These are phyloP conservation scores for Monochamus saltuarius DNA, from an alignment of 1,140 invertebrate genomes.

Conservation along the genomic window DNA sequence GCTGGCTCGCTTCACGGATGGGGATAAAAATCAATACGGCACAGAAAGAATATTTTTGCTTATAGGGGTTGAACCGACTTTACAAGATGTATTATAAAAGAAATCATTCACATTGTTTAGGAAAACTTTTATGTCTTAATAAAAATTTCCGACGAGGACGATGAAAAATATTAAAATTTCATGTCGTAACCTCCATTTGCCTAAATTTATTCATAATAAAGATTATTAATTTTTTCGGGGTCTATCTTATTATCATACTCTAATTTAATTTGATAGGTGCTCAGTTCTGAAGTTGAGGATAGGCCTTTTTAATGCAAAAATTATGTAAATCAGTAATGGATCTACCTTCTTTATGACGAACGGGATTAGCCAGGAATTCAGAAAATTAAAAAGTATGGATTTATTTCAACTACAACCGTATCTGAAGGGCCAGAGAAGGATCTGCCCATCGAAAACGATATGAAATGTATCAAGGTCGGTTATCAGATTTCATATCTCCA, in stretches of 20 bases:
- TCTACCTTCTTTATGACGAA: too few relatives aligned
- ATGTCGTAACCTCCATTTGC: too few relatives aligned
- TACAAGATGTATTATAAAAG: constrained; percentile 36
- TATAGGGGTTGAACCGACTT: constrained; percentile 42
- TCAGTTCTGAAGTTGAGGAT: too few relatives aligned
- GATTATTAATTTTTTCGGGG: constrained; percentile 4
- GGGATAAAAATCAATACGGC: constrained; percentile 51
- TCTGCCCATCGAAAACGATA: too few relatives aligned
- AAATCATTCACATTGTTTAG: constrained; percentile 24
- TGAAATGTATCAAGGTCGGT: too few relatives aligned
- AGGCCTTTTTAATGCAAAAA: too few relatives aligned
- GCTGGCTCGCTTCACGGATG: constrained; percentile 41
- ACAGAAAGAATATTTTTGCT: constrained; percentile 50
- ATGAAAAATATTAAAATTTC: constrained; percentile 5
- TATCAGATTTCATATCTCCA: too few relatives aligned
- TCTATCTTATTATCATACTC: neutral
- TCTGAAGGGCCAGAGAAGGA: too few relatives aligned
- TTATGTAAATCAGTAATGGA: too few relatives aligned
- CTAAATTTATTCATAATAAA: constrained; percentile 13
- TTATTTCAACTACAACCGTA: neutral
- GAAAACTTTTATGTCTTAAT: constrained; percentile 7
- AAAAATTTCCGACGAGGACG: constrained; percentile 4
- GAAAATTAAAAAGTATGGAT: neutral
- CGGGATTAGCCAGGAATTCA: neutral
- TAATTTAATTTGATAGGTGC: too few relatives aligned